Percentiles rank a stretch among this genome's conserved stretches.
Conservation (phyloP, 64 coral and sea anemone genomes). For the Stichodactyla helianthus region DNA sequence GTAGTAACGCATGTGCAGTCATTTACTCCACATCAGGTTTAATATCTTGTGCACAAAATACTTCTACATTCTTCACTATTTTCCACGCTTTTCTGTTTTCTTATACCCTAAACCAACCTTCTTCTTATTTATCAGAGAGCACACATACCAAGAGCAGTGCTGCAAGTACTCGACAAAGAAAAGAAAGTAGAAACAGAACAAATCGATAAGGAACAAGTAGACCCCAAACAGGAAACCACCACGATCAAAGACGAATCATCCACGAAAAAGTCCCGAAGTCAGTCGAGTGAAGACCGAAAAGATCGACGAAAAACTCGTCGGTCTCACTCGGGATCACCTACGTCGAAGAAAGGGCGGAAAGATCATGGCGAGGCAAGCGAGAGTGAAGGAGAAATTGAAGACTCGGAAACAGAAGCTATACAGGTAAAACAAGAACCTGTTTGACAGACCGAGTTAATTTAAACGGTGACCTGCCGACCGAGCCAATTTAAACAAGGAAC, state of each 20-base stretch:
- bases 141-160: slow-evolving; percentile 80
- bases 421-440: slow-evolving; percentile 15
- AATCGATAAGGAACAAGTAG: slow-evolving; percentile 73
- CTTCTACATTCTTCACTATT: neutral
- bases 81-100: neutral
- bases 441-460: neutral
- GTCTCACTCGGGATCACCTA: slow-evolving; percentile 83
- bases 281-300: slow-evolving; percentile 64
- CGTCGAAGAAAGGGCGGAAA: slow-evolving; percentile 48
- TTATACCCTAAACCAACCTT: neutral
- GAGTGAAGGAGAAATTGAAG: slow-evolving; percentile 67
- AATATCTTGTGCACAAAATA: neutral
- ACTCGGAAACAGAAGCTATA: slow-evolving; percentile 7
- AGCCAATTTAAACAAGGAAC: neutral
- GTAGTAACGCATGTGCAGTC: slow-evolving; percentile 88
- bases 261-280: slow-evolving; percentile 57
- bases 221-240: slow-evolving; percentile 60
- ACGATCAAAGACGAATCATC: slow-evolving; percentile 54
- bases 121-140: slow-evolving; percentile 48
- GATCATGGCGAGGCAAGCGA: slow-evolving; percentile 57
- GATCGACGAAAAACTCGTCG: slow-evolving; percentile 62
- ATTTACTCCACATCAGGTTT: slow-evolving; percentile 98
- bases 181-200: slow-evolving; percentile 67
- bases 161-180: slow-evolving; percentile 94
- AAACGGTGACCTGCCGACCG: neutral